Base-by-base conservation (phyloP, 1,140 invertebrate genomes). In the Dinothrombium tinctorium region DNA sequence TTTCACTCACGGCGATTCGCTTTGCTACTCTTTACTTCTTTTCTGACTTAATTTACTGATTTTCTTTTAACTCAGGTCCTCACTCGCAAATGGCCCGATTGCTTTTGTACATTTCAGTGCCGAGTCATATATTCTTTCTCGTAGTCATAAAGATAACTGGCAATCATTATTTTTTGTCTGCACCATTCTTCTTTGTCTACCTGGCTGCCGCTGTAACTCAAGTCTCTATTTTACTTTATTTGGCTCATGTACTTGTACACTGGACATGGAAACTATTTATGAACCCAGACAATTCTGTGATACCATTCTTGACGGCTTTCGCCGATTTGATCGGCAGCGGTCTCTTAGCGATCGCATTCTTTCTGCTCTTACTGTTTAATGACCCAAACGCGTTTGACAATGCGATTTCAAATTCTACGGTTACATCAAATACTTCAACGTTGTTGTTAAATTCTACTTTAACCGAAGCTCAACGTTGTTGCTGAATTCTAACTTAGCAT, bases 271-370 rank as follows among this genome's bases (percentile, higher is more conserved):
- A 48, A n/a, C 38, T 47, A 11, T 57, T 59, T 4, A 55, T 63
- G 12, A 65, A 68, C 48, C 47, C 49, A 14, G 89, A 95, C 58
- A 90, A 84, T 59, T 79, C 80, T 14, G 81, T 84, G 12, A 94
- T 69, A 24, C 69, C 89, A 1, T 90, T 89, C 59, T 64, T 94
- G 35, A 95, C 89, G 5, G 80, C 87, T 3, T 54, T 94, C 1
- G 89, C 87, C 17, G 89, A 96, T 61, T 67, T 96, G 4, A 61
- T 87, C 2, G 89, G 89, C 15, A 84, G 83, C 2, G 67, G 73
- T 19, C 69, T 94, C 46, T 60, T 94, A 12, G 74, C 76, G 2
- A 48, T 73, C 4, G 76, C 80, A 14, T 89, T 90, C 56, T 62
- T 73, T 43, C 69, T 86, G 44, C 67, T 90, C 2, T 69, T 68